These are phyloP conservation scores for Pseudochirops corinnae DNA, from an alignment of 2,797 vertebrate genomes.

Conservation along the genomic window DNA sequence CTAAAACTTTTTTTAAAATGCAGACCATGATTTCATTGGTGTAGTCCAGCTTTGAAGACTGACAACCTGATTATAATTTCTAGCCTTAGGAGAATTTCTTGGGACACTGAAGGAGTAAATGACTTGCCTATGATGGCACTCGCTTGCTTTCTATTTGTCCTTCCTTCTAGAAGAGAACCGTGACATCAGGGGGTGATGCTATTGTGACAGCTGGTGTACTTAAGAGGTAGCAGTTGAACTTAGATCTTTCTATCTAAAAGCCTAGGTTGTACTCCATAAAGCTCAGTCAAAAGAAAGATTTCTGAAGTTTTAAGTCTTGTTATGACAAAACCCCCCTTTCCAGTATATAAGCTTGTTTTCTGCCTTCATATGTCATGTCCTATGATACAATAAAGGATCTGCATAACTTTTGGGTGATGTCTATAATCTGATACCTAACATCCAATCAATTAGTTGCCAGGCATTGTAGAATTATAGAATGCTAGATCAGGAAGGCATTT, in stretches of 20 bases:
- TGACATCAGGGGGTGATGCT: too few species aligned
- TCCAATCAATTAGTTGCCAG: neutral
- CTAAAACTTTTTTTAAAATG: slow-evolving; percentile 27
- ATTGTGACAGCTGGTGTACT: neutral
- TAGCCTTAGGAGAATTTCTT: neutral
- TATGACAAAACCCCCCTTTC: neutral
- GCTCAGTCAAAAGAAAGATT: slow-evolving; percentile 12
- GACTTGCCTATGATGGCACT: neutral
- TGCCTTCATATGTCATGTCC: neutral
- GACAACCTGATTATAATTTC: neutral
- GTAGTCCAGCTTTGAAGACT: neutral
- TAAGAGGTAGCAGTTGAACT: neutral
- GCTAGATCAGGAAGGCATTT: neutral
- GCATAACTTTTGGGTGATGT: neutral
- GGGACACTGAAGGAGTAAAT: neutral
- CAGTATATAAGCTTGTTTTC: slow-evolving; percentile 15
- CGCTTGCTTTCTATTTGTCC: too few species aligned
- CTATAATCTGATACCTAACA: neutral
- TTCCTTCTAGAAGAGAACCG: too few species aligned
- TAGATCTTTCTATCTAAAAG: neutral
- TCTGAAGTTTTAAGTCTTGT: slow-evolving; percentile 31
- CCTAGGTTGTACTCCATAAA: neutral
- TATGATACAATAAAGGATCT: slow-evolving; percentile 13
- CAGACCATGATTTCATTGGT: neutral
- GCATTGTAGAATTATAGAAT: neutral